These are phyloP conservation scores for Regulus satrapa DNA, from an alignment of 2,113 vertebrate species.

Conservation along the genomic window DNA sequence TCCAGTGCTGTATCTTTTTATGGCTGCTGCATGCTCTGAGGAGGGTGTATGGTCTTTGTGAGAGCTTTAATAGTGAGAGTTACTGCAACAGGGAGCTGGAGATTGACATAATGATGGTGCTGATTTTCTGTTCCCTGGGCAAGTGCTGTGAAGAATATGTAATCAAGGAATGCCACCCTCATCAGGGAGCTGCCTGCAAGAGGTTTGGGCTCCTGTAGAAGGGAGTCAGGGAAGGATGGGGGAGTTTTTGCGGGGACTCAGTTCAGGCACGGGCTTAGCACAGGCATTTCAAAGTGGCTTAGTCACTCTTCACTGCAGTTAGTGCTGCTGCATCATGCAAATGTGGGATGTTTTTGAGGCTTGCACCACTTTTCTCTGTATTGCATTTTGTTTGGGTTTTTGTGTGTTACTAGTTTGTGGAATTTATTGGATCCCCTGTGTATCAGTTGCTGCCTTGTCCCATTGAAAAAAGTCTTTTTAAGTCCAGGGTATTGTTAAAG, in stretches of 20 bases:
- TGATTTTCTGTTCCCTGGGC: constrained; percentile 18
- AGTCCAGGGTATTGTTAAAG: not conserved
- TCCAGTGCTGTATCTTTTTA: not conserved
- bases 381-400: not conserved
- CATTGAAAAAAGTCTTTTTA: not conserved
- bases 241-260: not conserved
- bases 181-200: not conserved
- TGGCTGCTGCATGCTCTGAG: not conserved
- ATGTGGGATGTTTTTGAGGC: not conserved
- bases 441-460: not conserved
- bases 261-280: not conserved
- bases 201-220: not conserved
- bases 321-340: not conserved
- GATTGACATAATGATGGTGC: not conserved
- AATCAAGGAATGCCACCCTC: not conserved
- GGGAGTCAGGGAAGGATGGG: not conserved
- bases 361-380: not conserved
- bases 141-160: not conserved
- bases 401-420: not conserved
- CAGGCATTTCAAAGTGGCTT: not conserved
- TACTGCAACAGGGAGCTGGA: not conserved
- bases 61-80: not conserved
- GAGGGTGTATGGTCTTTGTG: not conserved
- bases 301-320: not conserved
- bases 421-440: not conserved